These are phyloP conservation scores for Andricus grossulariae DNA, from an alignment of 1,140 invertebrate genomes.

Conservation along the genomic window DNA sequence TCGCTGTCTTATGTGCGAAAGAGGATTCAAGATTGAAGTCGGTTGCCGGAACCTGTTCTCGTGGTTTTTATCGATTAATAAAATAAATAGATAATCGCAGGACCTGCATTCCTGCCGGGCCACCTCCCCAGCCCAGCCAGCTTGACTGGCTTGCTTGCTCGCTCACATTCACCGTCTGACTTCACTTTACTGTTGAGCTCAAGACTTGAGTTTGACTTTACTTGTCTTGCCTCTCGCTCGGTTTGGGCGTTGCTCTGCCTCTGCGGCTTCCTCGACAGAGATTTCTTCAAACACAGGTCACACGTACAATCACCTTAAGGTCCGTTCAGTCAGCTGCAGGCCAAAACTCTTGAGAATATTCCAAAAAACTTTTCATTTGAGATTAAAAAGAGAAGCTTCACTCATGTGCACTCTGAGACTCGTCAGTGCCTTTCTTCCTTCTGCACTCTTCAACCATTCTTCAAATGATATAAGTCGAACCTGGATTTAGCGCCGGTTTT, in stretches of 20 bases:
- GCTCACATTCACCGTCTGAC: slow-evolving; percentile 17
- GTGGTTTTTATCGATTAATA: slow-evolving; percentile 69
- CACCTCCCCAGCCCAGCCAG: slow-evolving; percentile 43
- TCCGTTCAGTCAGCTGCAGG: background rate
- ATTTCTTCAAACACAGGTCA: slow-evolving; percentile 35
- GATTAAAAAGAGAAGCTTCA: no score
- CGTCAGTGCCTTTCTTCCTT: no score
- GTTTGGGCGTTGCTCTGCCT: slow-evolving; percentile 55
- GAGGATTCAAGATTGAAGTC: slow-evolving; percentile 46
- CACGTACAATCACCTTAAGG: slow-evolving; percentile 3
- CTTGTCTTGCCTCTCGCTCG: slow-evolving; percentile 36
- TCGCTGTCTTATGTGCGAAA: slow-evolving; percentile 40
- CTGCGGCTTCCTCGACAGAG: slow-evolving; percentile 40
- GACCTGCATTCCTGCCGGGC: slow-evolving; percentile 63
- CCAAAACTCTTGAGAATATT: background rate
- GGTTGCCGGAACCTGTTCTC: slow-evolving; percentile 64
- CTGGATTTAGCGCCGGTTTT: no score
- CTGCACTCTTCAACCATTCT: no score
- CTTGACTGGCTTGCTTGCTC: slow-evolving; percentile 13
- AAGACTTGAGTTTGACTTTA: slow-evolving; percentile 31
- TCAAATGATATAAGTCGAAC: no score
- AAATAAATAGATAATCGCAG: slow-evolving; percentile 70
- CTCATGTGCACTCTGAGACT: no score
- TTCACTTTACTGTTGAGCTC: slow-evolving; percentile 23
- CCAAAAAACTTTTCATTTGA: background rate